Evolutionary conservation across 2,888 invertebrate genomes (phyloP).

Genomic region (Apodemia zela): DNA sequence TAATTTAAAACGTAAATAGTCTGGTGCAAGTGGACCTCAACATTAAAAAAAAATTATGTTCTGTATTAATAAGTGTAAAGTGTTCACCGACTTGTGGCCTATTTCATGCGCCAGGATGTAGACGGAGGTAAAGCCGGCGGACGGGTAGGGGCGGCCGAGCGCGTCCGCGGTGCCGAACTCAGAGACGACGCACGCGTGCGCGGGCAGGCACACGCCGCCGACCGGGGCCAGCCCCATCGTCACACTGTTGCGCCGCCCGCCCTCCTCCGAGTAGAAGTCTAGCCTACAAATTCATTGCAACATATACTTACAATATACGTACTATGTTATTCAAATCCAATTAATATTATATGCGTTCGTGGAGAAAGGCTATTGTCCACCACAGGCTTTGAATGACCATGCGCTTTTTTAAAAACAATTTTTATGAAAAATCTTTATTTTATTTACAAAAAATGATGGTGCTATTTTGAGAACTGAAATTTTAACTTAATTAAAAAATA

Average conservation of each 20-base stretch:
- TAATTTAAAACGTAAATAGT: too few species aligned
- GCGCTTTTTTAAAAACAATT: too few species aligned
- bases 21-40: too few species aligned
- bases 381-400: too few species aligned
- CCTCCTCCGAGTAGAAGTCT: slow-evolving; percentile 87
- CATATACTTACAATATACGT: too few species aligned
- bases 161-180: slow-evolving; percentile 87
- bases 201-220: slow-evolving; percentile 86
- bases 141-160: slow-evolving; percentile 89
- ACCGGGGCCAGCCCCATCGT: slow-evolving; percentile 92
- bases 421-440: too few species aligned
- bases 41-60: neutral
- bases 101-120: slow-evolving; percentile 92
- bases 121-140: slow-evolving; percentile 91
- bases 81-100: slow-evolving; percentile 86
- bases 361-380: too few species aligned
- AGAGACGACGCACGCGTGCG: slow-evolving; percentile 88
- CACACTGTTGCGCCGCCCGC: slow-evolving; percentile 84
- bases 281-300: slow-evolving; percentile 62
- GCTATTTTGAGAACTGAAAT: too few species aligned
- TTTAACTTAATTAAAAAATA: too few species aligned
- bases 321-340: too few species aligned
- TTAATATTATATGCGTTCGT: too few species aligned
- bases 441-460: too few species aligned
- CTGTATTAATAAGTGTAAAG: slow-evolving; percentile 1